Conservation (phyloP, 1,140 invertebrate species). For the Neoseiulus cucumeris region DNA sequence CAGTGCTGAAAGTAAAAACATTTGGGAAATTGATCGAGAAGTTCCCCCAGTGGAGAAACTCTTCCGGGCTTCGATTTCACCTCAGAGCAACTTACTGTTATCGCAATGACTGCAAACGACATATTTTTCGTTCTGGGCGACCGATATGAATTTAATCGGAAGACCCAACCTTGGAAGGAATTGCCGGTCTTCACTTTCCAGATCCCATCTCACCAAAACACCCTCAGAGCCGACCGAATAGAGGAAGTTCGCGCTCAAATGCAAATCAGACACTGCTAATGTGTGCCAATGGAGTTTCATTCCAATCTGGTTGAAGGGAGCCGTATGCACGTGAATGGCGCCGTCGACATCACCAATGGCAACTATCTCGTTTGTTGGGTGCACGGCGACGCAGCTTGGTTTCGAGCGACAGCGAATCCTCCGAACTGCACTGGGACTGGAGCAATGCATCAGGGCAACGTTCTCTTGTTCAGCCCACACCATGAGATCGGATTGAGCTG, state of each 20-base stretch:
- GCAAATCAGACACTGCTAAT: neutral
- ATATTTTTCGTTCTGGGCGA: conserved; percentile 3
- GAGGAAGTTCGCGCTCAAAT: neutral
- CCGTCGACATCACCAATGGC: neutral
- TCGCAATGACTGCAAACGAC: neutral
- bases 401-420: neutral
- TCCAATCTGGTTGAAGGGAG: neutral
- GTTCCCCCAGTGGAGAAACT: no score
- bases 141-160: neutral
- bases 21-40: no score
- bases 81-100: neutral
- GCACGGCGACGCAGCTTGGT: neutral
- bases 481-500: neutral
- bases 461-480: neutral
- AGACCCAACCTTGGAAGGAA: neutral
- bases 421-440: neutral
- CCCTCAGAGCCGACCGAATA: conserved; percentile 3
- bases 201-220: neutral
- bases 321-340: neutral
- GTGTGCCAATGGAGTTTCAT: conserved; percentile 9
- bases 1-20: neutral
- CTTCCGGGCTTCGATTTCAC: no score
- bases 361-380: neutral
- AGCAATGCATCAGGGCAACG: neutral
- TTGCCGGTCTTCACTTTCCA: neutral